phyloP scores from a whole-genome alignment of 2,797 vertebrate genomes.

The Chiloscyllium punctatum region DNA sequence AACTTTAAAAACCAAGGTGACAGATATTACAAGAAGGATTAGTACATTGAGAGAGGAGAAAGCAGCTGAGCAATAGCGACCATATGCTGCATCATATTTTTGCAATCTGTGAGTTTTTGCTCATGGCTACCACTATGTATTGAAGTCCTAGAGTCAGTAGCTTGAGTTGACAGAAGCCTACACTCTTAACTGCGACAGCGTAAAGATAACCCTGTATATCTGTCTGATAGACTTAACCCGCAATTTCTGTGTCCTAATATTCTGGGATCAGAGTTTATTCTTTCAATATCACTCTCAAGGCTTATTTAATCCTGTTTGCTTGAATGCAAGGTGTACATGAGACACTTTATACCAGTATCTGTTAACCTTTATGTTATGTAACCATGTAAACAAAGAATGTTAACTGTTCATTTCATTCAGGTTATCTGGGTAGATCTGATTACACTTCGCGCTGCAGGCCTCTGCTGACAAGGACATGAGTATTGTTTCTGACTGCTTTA shows the following conservation, averaged over 20 bases:
- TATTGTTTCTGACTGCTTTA: conserved; percentile 31
- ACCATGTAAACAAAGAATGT: not conserved
- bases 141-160: not conserved
- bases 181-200: not conserved
- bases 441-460: conserved; percentile 11
- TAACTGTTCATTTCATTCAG: conserved; percentile 13
- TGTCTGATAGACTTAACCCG: not conserved
- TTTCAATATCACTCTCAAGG: not conserved
- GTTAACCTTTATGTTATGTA: not conserved
- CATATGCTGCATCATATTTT: too few species aligned
- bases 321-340: not conserved
- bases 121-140: not conserved
- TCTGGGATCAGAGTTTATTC: not conserved
- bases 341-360: not conserved
- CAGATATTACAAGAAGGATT: not conserved
- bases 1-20: not conserved
- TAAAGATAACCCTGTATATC: not conserved
- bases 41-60: not conserved
- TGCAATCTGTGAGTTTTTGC: not conserved
- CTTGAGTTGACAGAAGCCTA: not conserved
- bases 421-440: conserved; percentile 12
- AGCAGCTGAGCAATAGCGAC: not conserved
- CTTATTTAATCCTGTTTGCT: conserved; percentile 22
- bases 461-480: not conserved
- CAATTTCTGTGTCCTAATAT: not conserved